Conservation (phyloP, 2,113 vertebrate species). For the Albula goreensis region DNA sequence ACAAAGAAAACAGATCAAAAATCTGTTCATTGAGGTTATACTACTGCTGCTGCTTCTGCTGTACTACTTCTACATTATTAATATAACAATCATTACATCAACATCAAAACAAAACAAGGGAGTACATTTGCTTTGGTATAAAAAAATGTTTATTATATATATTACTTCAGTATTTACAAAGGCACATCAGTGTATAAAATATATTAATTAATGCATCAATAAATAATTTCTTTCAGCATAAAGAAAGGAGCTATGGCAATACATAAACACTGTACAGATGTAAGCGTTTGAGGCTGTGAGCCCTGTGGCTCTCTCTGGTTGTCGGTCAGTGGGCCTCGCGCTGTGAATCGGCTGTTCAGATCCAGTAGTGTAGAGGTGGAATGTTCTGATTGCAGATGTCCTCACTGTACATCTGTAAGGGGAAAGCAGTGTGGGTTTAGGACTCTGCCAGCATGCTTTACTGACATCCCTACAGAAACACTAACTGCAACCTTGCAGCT, state of each 20-base stretch:
- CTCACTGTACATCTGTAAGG: constrained; percentile 38
- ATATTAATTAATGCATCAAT: constrained; percentile 41
- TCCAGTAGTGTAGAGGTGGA: constrained; percentile 36
- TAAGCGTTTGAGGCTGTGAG: constrained; percentile 30
- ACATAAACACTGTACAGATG: constrained; percentile 36
- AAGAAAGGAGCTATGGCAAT: constrained; percentile 9
- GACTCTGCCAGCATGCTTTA: background rate
- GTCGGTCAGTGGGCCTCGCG: constrained; percentile 7
- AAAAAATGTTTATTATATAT: background rate
- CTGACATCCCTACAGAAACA: background rate
- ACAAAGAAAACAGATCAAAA: too few species aligned
- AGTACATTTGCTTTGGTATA: too few species aligned
- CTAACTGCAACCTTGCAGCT: background rate
- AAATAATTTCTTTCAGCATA: constrained; percentile 36
- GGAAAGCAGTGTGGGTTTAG: background rate
- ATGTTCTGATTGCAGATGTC: constrained; percentile 6
- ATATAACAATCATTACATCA: too few species aligned
- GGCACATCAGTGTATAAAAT: constrained; percentile 17
- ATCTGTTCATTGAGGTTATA: too few species aligned
- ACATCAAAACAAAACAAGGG: too few species aligned
- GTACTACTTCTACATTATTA: too few species aligned
- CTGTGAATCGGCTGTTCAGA: constrained; percentile 20
- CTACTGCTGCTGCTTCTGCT: too few species aligned
- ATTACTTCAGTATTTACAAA: constrained; percentile 41
- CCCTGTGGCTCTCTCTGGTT: constrained; percentile 17